A percentile compares a stretch with the other conserved stretches of the same genome.
These are phyloP conservation scores for Dendronephthya gigantea DNA, from an alignment of 64 coral and sea anemone species.

Conservation along the genomic window DNA sequence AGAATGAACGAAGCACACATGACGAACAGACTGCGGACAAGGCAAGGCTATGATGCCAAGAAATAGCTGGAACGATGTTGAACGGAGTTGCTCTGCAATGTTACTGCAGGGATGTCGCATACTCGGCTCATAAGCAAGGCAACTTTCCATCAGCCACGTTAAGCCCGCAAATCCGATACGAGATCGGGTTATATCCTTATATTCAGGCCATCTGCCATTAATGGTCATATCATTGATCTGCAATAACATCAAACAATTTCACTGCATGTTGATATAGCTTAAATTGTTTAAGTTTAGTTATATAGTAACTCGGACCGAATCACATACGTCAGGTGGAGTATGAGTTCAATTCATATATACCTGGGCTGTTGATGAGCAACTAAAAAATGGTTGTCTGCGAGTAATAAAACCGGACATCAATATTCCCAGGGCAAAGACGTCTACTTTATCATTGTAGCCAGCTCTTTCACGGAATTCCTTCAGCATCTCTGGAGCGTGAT, in stretches of 20 bases:
- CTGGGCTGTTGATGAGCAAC: not conserved
- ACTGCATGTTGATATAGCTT: no score
- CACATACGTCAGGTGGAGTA: no score
- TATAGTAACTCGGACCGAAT: no score
- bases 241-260: not conserved
- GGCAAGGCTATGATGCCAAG: conserved; percentile 53
- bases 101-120: not conserved
- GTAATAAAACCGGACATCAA: not conserved
- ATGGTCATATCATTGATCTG: not conserved
- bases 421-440: not conserved
- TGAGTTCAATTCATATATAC: no score
- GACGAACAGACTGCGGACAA: conserved; percentile 51
- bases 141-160: not conserved
- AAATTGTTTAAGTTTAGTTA: no score
- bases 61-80: conserved; percentile 73
- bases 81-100: conserved; percentile 41
- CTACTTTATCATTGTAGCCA: not conserved
- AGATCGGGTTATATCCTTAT: not conserved
- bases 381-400: not conserved
- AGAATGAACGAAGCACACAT: conserved; percentile 37
- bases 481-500: conserved; percentile 83
- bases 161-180: conserved; percentile 2
- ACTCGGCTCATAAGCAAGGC: not conserved
- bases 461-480: not conserved
- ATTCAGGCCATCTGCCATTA: not conserved